These are phyloP conservation scores for Sarcophaga variegata DNA, from an alignment of 2,888 invertebrate genomes.

Conservation along the genomic window DNA sequence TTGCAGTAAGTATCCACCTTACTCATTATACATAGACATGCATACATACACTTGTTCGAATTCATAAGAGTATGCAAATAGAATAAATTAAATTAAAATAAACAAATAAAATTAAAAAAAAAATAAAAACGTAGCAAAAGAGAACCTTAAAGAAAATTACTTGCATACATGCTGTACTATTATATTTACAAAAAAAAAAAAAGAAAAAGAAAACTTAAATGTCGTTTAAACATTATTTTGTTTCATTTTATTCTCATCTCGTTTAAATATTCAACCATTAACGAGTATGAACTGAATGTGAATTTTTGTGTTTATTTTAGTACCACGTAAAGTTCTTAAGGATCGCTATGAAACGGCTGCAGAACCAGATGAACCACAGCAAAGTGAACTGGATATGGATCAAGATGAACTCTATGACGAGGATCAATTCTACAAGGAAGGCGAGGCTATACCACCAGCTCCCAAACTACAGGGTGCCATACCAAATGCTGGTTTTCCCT, in stretches of 20 bases:
- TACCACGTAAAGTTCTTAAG: constrained; percentile 91
- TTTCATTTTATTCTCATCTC: not conserved
- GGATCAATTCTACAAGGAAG: constrained; percentile 84
- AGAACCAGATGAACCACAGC: constrained; percentile 89
- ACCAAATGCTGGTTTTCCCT: constrained; percentile 76
- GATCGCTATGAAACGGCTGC: constrained; percentile 91
- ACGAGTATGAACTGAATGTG: not conserved
- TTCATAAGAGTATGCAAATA: constrained; percentile 3
- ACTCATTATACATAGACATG: constrained; percentile 23
- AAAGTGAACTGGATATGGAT: constrained; percentile 82
- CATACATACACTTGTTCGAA: constrained; percentile 16
- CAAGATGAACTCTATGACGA: constrained; percentile 84
- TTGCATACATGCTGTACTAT: no score
- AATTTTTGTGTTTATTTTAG: constrained; percentile 82
- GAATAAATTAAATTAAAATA: constrained; percentile 32
- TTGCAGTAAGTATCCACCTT: constrained; percentile 86
- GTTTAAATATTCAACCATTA: no score
- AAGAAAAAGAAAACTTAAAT: constrained; percentile 19
- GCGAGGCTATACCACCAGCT: constrained; percentile 84
- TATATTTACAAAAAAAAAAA: not conserved
- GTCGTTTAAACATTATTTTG: constrained; percentile 1
- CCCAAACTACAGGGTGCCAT: constrained; percentile 81
- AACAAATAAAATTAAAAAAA: no score
- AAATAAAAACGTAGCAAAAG: no score
- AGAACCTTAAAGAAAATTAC: no score